Evolutionary conservation across 1,140 invertebrate species (phyloP), one percentile per base, ranked within the genome.

Genomic region (Hylaeus anthracinus): DNA sequence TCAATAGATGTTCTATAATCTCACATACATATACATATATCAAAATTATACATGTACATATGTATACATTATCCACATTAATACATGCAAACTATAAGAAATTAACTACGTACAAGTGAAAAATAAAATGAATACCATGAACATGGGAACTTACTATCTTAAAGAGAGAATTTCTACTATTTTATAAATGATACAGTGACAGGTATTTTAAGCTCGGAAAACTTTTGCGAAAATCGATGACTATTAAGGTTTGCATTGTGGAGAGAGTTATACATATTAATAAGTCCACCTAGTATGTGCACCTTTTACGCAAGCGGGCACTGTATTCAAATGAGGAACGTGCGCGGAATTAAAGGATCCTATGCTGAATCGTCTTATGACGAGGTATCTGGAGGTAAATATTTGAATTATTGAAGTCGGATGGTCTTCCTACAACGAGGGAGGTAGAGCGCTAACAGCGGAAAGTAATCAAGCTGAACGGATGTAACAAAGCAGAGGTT

Each of bases 321-420:
- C 14, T 26, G 39, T 66, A 53, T 45, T n/a, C 1, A 9, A 37
- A 15, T 10, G 51, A 58, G 37, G 41, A 5, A 15, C n/a, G 41
- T 45, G n/a, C 41, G 41, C 48, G 9, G 14, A 64, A n/a, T 53
- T 26, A 65, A 12, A 37, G 39, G 2, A 2, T n/a, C 5, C 9
- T 37, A 26, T 26, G 53, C 63, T 65, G 65, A 58, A 76, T 81
- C 45, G 55, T 53, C 15, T 71, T 58, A 60, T 6, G 55, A 15
- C 39, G 5, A 26, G 6, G 43, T 37, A 48, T 3, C 10, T 14
- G 1, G 6, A 41, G 26, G 53, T 37, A 84, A 82, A 82, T 84
- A 83, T 84, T 84, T 82, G 51, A 78, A 55, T 67, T 63, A 14
- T 14, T 26, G 6, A 39, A 69, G 45, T 58, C 14, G 37, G 43